Base-by-base conservation (phyloP, 2,888 invertebrate species). In the Machimus atricapillus region DNA sequence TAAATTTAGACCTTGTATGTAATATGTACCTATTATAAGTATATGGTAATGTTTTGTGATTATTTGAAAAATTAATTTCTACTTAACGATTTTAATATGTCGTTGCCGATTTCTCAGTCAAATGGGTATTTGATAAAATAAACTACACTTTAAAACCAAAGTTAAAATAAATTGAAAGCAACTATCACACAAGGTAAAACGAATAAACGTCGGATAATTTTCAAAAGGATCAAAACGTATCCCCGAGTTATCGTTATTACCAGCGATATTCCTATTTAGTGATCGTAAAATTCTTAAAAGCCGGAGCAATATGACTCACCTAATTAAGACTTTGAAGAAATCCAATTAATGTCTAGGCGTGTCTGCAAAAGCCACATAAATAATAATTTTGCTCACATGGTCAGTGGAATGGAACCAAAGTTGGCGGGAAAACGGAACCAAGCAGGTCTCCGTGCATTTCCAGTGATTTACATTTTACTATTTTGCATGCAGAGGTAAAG, bases 401-500 rank as follows among this genome's bases (percentile, higher is more conserved):
- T 16, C 76, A n/a, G 76, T 76, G 37, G 37, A 76, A 76, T 76
- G 76, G 34, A 76, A 76, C 76, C 8, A 76, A 76, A 76, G 76
- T 76, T 76, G 37, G 34, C 37, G 34, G 76, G 37, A 76, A 76
- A 76, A 37, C n/a, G 37, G 76, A 34, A 76, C 37, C 76, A 16
- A 76, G 37, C 76, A 34, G 76, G 37, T 37, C 23, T 34, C 76
- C 76, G 19, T 37, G 76, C 34, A 76, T 19, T 78, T 43, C 78
- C 40, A 78, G 43, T 56, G 82, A 82, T 82, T 82, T 58, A 82
- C 56, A 82, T 56, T 82, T 56, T 16, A 58, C 82, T 82, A 82
- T 82, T 82, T 46, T 52, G 31, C 52, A 52, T 58, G 56, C 82
- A 31, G 34, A 56, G 82, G 34, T 58, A 82, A 31, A 52, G 56